A percentile compares a stretch with the other conserved stretches of the same genome.
Conservation (phyloP, 2,888 invertebrate species). For the Geophilus truncorum region DNA sequence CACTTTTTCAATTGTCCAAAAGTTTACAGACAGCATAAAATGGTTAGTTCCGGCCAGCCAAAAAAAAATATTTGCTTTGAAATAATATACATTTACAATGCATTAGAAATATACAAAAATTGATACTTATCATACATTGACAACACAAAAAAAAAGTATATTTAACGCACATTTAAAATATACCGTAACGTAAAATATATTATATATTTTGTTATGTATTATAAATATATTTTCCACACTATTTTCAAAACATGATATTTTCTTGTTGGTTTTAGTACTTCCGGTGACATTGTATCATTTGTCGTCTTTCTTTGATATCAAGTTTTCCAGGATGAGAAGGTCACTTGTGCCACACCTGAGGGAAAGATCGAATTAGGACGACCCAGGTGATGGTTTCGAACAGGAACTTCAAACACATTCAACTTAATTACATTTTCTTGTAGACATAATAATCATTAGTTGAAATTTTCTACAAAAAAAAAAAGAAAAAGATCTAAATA, state of each 20-base stretch:
- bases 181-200: too few relatives aligned
- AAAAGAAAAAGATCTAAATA: background rate
- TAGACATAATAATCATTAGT: background rate
- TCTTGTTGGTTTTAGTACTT: background rate
- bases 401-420: constrained; percentile 4
- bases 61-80: too few relatives aligned
- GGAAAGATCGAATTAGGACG: constrained; percentile 5
- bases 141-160: too few relatives aligned
- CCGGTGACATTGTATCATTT: background rate
- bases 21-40: too few relatives aligned
- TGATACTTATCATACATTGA: too few relatives aligned
- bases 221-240: too few relatives aligned
- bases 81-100: too few relatives aligned
- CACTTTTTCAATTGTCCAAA: too few relatives aligned
- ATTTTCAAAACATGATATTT: background rate
- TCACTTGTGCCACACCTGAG: constrained; percentile 10
- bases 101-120: too few relatives aligned
- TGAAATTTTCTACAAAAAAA: background rate
- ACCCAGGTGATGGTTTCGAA: background rate
- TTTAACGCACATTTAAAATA: too few relatives aligned
- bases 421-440: background rate
- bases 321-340: background rate
- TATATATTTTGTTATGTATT: too few relatives aligned
- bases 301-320: background rate
- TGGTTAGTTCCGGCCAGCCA: too few relatives aligned